Evolutionary conservation across 2,888 invertebrate genomes (phyloP).

Genomic region (Cephus rjabovi): DNA sequence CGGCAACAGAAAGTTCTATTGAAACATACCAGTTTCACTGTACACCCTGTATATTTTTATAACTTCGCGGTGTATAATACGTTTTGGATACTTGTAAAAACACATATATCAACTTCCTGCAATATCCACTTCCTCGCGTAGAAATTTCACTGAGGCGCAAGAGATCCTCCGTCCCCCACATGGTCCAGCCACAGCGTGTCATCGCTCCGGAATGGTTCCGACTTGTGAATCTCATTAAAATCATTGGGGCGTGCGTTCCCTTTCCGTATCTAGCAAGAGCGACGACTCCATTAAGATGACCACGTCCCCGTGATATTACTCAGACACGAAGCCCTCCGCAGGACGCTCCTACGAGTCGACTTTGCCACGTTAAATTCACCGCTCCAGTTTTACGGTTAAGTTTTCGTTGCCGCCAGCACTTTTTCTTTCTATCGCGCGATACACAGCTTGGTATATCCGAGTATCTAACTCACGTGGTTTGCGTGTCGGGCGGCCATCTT

Average conservation of each 20-base stretch:
- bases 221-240: conserved; percentile 65
- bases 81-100: conserved; percentile 13
- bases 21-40: neutral
- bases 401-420: conserved; percentile 13
- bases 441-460: neutral
- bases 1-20: neutral
- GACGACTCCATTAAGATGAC: conserved; percentile 65
- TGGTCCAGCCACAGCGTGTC: conserved; percentile 14
- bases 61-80: neutral
- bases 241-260: conserved; percentile 61
- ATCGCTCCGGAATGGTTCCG: conserved; percentile 27
- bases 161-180: conserved; percentile 7
- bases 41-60: neutral
- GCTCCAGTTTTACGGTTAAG: neutral
- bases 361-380: neutral
- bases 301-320: conserved; percentile 65
- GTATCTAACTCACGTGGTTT: neutral
- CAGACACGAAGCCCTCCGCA: conserved; percentile 38
- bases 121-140: neutral
- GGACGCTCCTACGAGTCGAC: neutral
- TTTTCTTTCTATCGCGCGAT: neutral
- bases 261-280: conserved; percentile 42
- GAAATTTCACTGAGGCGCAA: conserved; percentile 5
- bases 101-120: neutral
- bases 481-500: neutral